These are phyloP conservation scores for Tachina lurida DNA, from an alignment of 2,888 invertebrate genomes.

Conservation along the genomic window DNA sequence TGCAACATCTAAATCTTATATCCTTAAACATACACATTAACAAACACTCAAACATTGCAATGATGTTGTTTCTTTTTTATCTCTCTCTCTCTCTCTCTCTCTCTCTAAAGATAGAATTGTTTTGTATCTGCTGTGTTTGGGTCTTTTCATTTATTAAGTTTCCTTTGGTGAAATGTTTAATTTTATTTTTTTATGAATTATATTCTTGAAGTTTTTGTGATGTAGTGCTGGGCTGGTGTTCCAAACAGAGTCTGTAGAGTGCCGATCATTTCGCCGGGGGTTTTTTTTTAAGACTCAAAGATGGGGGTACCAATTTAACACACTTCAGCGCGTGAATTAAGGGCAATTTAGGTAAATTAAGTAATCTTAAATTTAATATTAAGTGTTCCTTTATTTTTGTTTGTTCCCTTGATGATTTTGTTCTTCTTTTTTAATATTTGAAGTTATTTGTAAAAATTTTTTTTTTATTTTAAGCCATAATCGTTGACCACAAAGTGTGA, in stretches of 20 bases:
- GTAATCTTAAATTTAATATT: conserved; percentile 75
- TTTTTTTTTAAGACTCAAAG: conserved; percentile 39
- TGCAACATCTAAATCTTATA: conserved; percentile 54
- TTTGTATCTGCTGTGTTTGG: background rate
- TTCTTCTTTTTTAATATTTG: background rate
- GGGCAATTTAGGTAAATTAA: conserved; percentile 80
- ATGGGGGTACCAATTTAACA: conserved; percentile 78
- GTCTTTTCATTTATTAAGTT: conserved; percentile 17
- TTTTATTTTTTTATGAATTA: conserved; percentile 1
- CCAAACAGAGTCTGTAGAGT: background rate
- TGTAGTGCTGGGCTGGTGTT: conserved; percentile 42
- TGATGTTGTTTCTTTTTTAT: background rate
- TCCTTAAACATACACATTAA: conserved; percentile 34
- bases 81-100: no score
- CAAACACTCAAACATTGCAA: background rate
- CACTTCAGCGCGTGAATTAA: conserved; percentile 81
- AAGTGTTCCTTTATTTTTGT: conserved; percentile 56
- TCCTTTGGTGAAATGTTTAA: conserved; percentile 20
- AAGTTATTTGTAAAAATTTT: conserved; percentile 6
- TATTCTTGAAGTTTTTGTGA: background rate
- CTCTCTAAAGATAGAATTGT: conserved; percentile 4
- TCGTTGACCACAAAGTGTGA: conserved; percentile 50
- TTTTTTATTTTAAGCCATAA: background rate
- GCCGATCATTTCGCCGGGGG: conserved; percentile 17
- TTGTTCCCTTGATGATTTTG: conserved; percentile 46